These are phyloP conservation scores for Trichogramma pretiosum DNA, from an alignment of 1,140 invertebrate species.

Conservation along the genomic window DNA sequence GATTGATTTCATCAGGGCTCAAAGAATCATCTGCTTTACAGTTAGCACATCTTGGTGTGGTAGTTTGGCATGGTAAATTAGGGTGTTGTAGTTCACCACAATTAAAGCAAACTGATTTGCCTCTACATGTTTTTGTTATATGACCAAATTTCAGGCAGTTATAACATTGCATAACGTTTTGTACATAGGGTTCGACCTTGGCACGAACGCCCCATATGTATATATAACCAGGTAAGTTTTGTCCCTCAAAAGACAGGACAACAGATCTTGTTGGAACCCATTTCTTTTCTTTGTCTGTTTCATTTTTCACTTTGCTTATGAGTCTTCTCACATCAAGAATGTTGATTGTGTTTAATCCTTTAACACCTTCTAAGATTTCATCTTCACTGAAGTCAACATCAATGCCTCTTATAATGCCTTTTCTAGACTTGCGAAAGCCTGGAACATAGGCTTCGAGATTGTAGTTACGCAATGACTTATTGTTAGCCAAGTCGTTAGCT, in stretches of 20 bases:
- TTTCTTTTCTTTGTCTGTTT: neutral
- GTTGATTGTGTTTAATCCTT: neutral
- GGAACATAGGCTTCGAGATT: neutral
- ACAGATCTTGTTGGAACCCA: neutral
- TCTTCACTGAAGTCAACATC: neutral
- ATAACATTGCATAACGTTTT: neutral
- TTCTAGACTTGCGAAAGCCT: neutral
- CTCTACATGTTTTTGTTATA: neutral
- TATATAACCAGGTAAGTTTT: neutral
- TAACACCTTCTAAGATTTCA: neutral
- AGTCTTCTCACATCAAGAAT: neutral
- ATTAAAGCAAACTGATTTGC: neutral
- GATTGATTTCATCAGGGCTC: too few relatives aligned
- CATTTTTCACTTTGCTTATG: neutral
- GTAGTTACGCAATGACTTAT: neutral
- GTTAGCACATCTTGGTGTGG: neutral
- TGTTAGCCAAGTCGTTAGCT: neutral
- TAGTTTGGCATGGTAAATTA: neutral
- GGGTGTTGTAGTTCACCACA: neutral
- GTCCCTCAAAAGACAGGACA: neutral
- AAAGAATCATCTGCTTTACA: neutral
- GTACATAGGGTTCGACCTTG: too few relatives aligned
- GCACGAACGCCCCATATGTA: neutral
- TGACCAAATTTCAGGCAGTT: neutral
- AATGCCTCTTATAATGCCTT: neutral